Evolutionary conservation across 2,888 invertebrate genomes (phyloP), one percentile per base, ranked within the genome.

Genomic region (Galerucella pusilla): DNA sequence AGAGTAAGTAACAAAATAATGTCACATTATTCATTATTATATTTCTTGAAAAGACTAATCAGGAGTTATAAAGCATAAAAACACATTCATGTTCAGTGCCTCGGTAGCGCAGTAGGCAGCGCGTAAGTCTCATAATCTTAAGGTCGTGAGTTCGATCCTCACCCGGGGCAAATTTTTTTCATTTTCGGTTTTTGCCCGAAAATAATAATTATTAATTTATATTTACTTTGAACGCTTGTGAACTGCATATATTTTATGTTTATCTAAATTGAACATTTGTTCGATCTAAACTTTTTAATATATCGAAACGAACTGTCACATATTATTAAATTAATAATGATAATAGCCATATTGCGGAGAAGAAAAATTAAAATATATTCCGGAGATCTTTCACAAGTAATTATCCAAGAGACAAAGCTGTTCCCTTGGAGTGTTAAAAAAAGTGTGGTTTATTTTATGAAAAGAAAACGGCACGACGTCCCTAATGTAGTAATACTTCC

Each of bases 71-170:
- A 35, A 4, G 35, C 4, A 6, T 0, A 4, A 35, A 35, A 35
- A 35, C 5, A 6, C 5, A 28, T 5, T 0, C 4, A 35, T 5
- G 0, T 35, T 35, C 35, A 42, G 2, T 7, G 93, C 93, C 93
- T 93, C 92, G 92, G 92, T 93, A 91, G 93, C 93, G 93, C 94
- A 49, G 49, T 49, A 49, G 49, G 49, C 6, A 49, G 94, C 93
- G 94, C 94, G 94, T 94, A 93, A 94, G 93, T 94, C 94, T 94
- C 93, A 94, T 94, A 93, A 94, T 94, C 93, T 94, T 92, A 95
- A 95, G 95, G 94, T 94, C 95, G 94, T 94, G 94, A 95, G 95
- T 95, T 95, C 94, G 94, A 95, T 93, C 94, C 94, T 94, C 94
- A 94, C 94, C 92, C 93, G 94, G 94, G 93, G 93, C 93, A 94